phyloP scores from a whole-genome alignment of 2,113 vertebrate species.

The Lepisosteus oculatus region DNA sequence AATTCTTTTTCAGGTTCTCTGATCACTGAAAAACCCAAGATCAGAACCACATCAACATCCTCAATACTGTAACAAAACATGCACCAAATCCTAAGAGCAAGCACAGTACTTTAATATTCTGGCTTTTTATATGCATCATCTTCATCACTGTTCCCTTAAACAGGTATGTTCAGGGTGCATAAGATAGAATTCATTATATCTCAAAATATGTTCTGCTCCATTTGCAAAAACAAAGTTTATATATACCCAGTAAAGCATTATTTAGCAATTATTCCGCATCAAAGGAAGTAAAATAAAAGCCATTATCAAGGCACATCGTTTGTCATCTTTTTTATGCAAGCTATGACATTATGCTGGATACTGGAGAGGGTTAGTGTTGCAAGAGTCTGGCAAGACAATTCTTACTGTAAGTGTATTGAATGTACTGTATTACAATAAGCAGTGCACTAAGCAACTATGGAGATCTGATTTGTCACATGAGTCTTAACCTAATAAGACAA shows the following conservation, averaged over 20 bases:
- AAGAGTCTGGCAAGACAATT: constrained; percentile 21
- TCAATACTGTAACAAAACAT: constrained; percentile 1
- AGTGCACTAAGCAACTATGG: constrained; percentile 23
- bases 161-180: background rate
- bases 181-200: background rate
- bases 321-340: constrained; percentile 23
- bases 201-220: constrained; percentile 23
- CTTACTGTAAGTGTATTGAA: constrained; percentile 4
- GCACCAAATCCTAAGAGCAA: constrained; percentile 33
- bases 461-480: constrained; percentile 11
- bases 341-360: constrained; percentile 12
- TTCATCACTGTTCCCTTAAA: constrained; percentile 23
- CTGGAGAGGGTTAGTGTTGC: constrained; percentile 21
- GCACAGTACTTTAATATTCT: constrained; percentile 33
- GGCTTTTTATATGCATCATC: constrained; percentile 14
- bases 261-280: constrained; percentile 1
- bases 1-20: no score
- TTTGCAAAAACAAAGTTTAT: constrained; percentile 25
- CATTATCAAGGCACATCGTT: constrained; percentile 48
- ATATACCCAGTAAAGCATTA: background rate
- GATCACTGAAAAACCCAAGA: no score
- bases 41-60: no score
- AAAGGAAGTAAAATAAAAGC: constrained; percentile 20
- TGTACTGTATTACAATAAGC: background rate
- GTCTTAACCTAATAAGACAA: background rate